These are phyloP conservation scores for Syrphus vitripennis DNA, from an alignment of 2,888 invertebrate species.

Conservation along the genomic window DNA sequence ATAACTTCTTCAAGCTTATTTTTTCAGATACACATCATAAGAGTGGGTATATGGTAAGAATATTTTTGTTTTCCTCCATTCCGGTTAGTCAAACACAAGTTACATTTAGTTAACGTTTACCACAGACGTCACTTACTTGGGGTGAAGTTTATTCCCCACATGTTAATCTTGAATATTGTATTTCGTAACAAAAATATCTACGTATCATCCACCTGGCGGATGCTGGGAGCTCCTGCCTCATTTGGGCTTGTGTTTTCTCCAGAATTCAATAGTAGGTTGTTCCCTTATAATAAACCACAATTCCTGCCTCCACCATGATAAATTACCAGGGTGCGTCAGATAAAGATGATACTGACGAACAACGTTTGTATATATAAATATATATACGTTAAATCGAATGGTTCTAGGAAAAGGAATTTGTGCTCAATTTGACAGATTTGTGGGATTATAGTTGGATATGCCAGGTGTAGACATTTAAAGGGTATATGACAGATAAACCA, in stretches of 20 bases:
- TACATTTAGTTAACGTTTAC: neutral
- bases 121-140: neutral
- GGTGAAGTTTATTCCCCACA: neutral
- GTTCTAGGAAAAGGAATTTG: neutral
- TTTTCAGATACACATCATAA: too few relatives aligned
- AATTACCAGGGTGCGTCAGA: neutral
- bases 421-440: neutral
- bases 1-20: too few relatives aligned
- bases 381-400: neutral
- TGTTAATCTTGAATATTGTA: neutral
- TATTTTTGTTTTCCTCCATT: neutral
- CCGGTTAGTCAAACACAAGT: neutral
- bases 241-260: neutral
- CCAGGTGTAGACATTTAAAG: constrained; percentile 13
- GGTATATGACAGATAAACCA: neutral
- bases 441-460: neutral
- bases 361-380: neutral
- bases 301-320: neutral
- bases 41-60: too few relatives aligned
- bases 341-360: neutral
- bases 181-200: neutral
- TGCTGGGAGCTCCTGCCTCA: neutral
- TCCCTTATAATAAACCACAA: neutral
- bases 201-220: neutral
- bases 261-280: neutral